phyloP scores from a whole-genome alignment of 92 coral and sea anemone genomes.

The Zoanthus gigantus region DNA sequence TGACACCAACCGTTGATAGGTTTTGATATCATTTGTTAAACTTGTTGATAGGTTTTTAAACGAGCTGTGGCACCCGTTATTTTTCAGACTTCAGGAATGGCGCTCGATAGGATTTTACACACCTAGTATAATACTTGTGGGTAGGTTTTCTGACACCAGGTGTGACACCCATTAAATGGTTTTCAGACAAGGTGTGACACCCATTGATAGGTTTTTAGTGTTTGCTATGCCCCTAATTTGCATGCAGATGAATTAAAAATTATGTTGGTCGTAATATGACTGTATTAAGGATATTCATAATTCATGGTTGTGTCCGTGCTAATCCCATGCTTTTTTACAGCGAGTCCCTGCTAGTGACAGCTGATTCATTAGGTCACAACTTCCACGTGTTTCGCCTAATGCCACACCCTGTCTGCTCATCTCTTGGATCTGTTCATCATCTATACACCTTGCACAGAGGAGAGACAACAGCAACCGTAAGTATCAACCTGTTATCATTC shows the following conservation, averaged over 20 bases:
- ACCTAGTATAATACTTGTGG: no score
- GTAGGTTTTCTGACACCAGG: no score
- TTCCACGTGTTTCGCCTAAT: conserved; percentile 94
- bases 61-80: no score
- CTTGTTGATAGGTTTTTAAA: no score
- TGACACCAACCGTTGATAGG: no score
- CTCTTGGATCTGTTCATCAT: conserved; percentile 95
- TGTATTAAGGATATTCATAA: background rate
- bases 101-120: no score
- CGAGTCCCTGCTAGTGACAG: conserved; percentile 89
- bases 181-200: no score
- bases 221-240: no score
- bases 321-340: conserved; percentile 52
- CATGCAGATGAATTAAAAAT: background rate
- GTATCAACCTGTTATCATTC: conserved; percentile 18
- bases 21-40: no score
- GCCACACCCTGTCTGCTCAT: conserved; percentile 96
- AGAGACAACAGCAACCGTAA: conserved; percentile 96
- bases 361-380: conserved; percentile 90
- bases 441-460: conserved; percentile 96
- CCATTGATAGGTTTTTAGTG: no score
- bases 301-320: background rate
- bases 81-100: no score
- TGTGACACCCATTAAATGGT: no score
- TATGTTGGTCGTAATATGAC: background rate